These are phyloP conservation scores for Lacerta bilineata DNA, from an alignment of 2,797 vertebrate species.

Conservation along the genomic window DNA sequence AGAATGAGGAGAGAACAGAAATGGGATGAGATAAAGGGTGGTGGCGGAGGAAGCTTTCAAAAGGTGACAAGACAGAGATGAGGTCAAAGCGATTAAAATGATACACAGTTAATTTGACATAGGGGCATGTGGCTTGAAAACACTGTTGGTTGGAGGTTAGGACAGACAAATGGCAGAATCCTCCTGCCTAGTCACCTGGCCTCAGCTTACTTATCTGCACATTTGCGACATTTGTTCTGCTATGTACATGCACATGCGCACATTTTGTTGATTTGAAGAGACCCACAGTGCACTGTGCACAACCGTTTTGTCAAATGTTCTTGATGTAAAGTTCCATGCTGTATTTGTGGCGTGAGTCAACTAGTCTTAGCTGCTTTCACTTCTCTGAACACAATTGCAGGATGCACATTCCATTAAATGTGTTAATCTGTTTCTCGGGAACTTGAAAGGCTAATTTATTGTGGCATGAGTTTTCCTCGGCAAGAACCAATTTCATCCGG, in stretches of 20 bases:
- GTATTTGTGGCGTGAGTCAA: neutral
- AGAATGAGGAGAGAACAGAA: constrained; percentile 13
- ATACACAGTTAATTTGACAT: constrained; percentile 10
- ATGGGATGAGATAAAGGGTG: neutral
- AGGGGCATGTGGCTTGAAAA: neutral
- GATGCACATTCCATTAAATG: neutral
- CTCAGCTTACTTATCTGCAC: neutral
- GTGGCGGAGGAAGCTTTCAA: constrained; percentile 34
- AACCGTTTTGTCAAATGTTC: neutral
- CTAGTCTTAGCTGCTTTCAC: neutral
- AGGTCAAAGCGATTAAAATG: constrained; percentile 20
- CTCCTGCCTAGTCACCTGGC: neutral
- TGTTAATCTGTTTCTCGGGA: too few relatives aligned
- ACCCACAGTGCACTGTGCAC: neutral
- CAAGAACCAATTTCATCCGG: neutral
- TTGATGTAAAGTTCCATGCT: neutral
- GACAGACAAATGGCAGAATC: neutral
- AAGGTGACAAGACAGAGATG: constrained; percentile 11
- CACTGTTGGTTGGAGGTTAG: neutral
- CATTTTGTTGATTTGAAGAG: neutral
- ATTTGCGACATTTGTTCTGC: neutral
- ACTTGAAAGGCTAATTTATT: neutral
- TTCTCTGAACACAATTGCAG: neutral
- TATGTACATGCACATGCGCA: neutral
- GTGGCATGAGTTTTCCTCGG: neutral